phyloP scores from a whole-genome alignment of 2,888 invertebrate genomes.

The Sinhomidia bicolor region DNA sequence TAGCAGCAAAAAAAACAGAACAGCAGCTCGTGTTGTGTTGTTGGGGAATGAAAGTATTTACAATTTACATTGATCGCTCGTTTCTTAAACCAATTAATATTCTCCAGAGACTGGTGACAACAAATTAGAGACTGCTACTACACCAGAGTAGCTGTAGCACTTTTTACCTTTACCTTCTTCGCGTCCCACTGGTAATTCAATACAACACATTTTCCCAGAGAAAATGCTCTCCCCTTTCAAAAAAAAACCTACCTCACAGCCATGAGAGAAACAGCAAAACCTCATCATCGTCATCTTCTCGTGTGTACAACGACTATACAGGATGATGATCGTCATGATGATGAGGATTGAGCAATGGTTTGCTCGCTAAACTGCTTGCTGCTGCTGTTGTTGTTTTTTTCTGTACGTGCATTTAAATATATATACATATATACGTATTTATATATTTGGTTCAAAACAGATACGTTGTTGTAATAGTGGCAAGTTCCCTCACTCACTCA shows the following conservation, averaged over 20 bases:
- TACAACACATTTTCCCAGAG: constrained; percentile 29
- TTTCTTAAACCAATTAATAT: constrained; percentile 67
- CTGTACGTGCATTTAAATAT: too few species aligned
- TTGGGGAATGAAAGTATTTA: constrained; percentile 48
- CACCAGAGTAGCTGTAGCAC: too few species aligned
- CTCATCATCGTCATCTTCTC: neutral
- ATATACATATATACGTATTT: too few species aligned
- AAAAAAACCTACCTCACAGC: too few species aligned
- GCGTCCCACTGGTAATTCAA: constrained; percentile 35
- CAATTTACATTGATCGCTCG: constrained; percentile 21
- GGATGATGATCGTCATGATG: neutral
- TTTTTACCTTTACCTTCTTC: constrained; percentile 54
- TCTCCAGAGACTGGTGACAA: constrained; percentile 61
- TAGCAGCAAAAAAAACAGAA: too few species aligned
- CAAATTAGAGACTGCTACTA: constrained; percentile 64
- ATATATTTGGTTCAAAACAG: too few species aligned
- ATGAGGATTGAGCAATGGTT: constrained; percentile 29
- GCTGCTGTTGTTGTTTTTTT: neutral
- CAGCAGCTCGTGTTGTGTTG: too few species aligned
- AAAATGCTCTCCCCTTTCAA: constrained; percentile 11
- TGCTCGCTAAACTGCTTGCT: neutral
- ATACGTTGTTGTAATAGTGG: neutral
- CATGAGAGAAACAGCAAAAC: constrained; percentile 21
- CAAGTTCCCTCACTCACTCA: too few species aligned
- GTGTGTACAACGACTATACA: neutral